phyloP scores from a whole-genome alignment of 2,888 invertebrate species.

The Venustoraphidia nigricollis region DNA sequence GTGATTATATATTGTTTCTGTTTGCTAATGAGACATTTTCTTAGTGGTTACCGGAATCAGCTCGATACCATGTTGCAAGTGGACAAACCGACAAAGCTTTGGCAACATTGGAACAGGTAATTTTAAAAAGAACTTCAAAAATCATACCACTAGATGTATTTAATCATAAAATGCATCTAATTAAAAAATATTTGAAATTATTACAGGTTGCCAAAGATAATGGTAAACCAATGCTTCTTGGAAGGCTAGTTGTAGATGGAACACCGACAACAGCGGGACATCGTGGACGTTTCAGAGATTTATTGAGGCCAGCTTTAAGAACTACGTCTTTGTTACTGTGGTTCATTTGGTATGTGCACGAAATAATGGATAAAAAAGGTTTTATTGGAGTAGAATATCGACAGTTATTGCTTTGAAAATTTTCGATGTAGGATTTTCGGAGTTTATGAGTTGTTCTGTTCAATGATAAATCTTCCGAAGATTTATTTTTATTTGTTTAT shows the following conservation, averaged over 20 bases:
- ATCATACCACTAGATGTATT: neutral
- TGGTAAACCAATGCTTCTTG: conserved; percentile 74
- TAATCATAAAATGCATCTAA: neutral
- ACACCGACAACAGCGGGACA: conserved; percentile 33
- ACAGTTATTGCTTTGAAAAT: too few relatives aligned
- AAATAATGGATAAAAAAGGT: neutral
- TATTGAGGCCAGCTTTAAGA: conserved; percentile 64
- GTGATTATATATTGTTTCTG: conserved; percentile 1
- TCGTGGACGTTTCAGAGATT: conserved; percentile 51
- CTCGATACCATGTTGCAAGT: conserved; percentile 72
- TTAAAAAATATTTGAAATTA: neutral
- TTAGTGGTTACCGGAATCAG: conserved; percentile 90
- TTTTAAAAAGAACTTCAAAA: neutral
- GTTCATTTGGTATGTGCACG: conserved; percentile 70
- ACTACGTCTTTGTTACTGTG: conserved; percentile 76
- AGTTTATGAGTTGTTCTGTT: neutral
- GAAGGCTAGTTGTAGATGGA: conserved; percentile 68
- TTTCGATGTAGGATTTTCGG: neutral
- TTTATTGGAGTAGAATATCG: too few relatives aligned
- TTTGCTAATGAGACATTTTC: conserved; percentile 17
- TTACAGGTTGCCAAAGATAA: conserved; percentile 68
- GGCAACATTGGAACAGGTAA: conserved; percentile 61
- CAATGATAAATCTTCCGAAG: too few relatives aligned
- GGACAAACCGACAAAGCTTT: conserved; percentile 78
- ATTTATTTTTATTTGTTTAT: too few relatives aligned